Percentiles rank a stretch among this genome's conserved stretches.
Evolutionary conservation across 2,113 vertebrate species (phyloP).

Genomic region (Corythoichthys intestinalis): DNA sequence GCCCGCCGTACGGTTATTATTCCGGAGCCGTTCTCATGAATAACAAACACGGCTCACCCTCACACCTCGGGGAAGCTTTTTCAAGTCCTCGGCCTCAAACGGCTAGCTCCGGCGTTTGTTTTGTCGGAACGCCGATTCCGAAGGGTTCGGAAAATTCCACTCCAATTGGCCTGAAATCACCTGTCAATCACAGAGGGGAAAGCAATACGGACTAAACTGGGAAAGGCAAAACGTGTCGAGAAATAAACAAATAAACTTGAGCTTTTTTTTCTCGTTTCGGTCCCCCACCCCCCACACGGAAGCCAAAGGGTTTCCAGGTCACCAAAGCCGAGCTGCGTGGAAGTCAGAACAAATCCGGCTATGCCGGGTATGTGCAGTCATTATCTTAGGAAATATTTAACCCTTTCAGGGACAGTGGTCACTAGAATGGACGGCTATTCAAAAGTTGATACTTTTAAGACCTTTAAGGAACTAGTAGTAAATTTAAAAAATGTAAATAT

Average conservation of each 20-base stretch:
- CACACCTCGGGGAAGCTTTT: constrained; percentile 29
- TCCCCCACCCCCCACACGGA: neutral
- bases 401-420: too few relatives aligned
- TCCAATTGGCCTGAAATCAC: neutral
- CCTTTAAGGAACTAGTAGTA: too few relatives aligned
- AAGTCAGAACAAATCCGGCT: neutral
- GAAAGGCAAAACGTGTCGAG: neutral
- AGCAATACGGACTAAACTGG: neutral
- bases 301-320: neutral
- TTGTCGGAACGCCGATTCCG: neutral
- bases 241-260: neutral
- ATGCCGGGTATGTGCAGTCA: neutral
- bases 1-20: constrained; percentile 27
- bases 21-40: constrained; percentile 49
- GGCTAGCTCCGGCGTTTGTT: neutral
- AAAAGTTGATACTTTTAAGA: too few relatives aligned
- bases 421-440: too few relatives aligned
- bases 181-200: neutral
- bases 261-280: neutral
- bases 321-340: neutral
- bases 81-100: too few relatives aligned
- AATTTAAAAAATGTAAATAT: too few relatives aligned
- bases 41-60: constrained; percentile 49
- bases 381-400: neutral
- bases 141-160: neutral